Evolutionary conservation across 2,888 invertebrate genomes (phyloP).

Genomic region (Eilema griseolum): DNA sequence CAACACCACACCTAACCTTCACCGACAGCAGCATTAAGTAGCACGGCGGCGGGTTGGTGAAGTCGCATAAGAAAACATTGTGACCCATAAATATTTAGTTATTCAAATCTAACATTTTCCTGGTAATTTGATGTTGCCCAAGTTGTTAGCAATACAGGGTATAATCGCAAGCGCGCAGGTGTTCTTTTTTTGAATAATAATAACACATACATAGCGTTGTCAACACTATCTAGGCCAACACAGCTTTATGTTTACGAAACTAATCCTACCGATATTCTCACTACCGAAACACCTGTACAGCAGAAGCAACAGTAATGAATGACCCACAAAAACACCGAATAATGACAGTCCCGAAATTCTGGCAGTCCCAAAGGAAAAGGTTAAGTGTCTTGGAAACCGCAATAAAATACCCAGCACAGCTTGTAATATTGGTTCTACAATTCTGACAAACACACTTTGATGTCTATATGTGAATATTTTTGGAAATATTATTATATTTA

Average conservation of each 20-base stretch:
- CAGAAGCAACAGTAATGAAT: too few relatives aligned
- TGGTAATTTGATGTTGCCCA: background rate
- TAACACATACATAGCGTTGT: background rate
- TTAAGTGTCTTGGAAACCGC: background rate
- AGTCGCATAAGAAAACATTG: background rate
- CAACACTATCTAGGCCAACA: background rate
- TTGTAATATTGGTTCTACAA: background rate
- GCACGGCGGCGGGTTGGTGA: background rate
- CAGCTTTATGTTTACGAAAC: background rate
- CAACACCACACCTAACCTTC: background rate
- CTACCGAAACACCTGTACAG: too few relatives aligned
- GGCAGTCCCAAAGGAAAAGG: background rate
- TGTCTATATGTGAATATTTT: background rate
- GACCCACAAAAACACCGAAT: background rate
- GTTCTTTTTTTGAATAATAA: background rate
- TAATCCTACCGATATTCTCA: too few relatives aligned
- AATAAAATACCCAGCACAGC: background rate
- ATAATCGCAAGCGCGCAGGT: background rate
- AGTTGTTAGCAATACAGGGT: background rate
- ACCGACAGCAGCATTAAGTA: background rate
- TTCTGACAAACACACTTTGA: background rate
- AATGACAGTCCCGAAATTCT: background rate
- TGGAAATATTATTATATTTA: background rate
- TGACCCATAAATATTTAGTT: conserved; percentile 1
- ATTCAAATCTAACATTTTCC: background rate